phyloP scores from a whole-genome alignment of 2,113 vertebrate genomes.

The Sylvietta virens region DNA sequence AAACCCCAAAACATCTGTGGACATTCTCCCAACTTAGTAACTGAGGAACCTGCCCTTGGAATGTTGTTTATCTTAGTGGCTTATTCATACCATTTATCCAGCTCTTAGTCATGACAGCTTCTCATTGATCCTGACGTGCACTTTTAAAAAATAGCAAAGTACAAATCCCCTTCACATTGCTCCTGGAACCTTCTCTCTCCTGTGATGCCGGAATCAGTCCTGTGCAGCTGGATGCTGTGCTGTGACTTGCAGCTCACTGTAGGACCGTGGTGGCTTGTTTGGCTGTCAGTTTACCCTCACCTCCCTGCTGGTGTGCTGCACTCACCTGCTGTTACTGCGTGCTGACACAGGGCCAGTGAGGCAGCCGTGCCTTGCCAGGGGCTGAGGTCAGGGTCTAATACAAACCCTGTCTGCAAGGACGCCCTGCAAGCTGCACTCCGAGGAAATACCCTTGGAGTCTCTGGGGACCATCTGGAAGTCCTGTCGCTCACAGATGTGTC shows the following conservation, averaged over 20 bases:
- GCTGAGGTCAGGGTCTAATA: background rate
- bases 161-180: background rate
- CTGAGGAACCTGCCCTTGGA: background rate
- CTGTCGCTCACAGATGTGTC: too few relatives aligned
- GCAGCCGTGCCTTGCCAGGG: background rate
- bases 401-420: background rate
- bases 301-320: background rate
- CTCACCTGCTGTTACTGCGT: background rate
- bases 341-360: fast-evolving
- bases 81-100: slow-evolving; percentile 15
- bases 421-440: fast-evolving
- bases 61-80: background rate
- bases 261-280: fast-evolving
- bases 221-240: background rate
- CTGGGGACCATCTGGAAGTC: background rate
- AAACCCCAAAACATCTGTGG: background rate
- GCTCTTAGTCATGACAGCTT: slow-evolving; percentile 23
- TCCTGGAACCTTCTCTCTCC: background rate
- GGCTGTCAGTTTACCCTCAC: background rate
- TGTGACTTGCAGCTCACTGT: background rate
- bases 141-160: background rate
- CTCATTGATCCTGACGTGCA: background rate
- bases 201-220: background rate
- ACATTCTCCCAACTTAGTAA: background rate
- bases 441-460: background rate